Conservation (phyloP, 2,888 invertebrate species). For the Congeria kusceri region DNA sequence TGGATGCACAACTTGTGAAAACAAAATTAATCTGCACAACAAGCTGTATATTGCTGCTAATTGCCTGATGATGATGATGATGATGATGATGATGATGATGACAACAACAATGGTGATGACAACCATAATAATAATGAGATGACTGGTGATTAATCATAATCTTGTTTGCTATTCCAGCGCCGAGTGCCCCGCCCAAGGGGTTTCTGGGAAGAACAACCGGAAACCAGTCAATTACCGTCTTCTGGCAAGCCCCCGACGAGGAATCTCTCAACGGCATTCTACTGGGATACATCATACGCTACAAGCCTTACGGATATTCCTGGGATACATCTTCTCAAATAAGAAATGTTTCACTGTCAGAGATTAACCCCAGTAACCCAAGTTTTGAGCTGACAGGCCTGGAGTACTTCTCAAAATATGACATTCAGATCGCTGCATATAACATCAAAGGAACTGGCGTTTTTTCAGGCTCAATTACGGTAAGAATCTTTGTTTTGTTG, state of each 20-base stretch:
- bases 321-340: constrained; percentile 86
- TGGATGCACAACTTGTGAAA: too few relatives aligned
- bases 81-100: neutral
- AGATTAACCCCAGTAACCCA: constrained; percentile 80
- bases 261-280: constrained; percentile 96
- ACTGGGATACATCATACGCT: constrained; percentile 96
- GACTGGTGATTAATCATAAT: neutral
- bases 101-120: too few relatives aligned
- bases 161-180: constrained; percentile 88
- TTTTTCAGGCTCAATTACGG: constrained; percentile 92
- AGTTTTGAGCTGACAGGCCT: constrained; percentile 95
- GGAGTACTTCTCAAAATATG: constrained; percentile 99
- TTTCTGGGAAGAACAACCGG: constrained; percentile 98
- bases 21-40: too few relatives aligned
- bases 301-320: constrained; percentile 95
- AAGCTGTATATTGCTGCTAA: too few relatives aligned
- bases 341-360: constrained; percentile 88
- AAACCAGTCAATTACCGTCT: constrained; percentile 97
- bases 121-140: too few relatives aligned
- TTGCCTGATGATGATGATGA: neutral
- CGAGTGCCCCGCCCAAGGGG: constrained; percentile 97
- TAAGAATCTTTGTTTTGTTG: constrained; percentile 40
- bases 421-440: constrained; percentile 97
- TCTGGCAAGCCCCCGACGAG: constrained; percentile 97
- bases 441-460: constrained; percentile 98